These are phyloP conservation scores for Onchidella celtica DNA, from an alignment of 2,888 invertebrate species.

Conservation along the genomic window DNA sequence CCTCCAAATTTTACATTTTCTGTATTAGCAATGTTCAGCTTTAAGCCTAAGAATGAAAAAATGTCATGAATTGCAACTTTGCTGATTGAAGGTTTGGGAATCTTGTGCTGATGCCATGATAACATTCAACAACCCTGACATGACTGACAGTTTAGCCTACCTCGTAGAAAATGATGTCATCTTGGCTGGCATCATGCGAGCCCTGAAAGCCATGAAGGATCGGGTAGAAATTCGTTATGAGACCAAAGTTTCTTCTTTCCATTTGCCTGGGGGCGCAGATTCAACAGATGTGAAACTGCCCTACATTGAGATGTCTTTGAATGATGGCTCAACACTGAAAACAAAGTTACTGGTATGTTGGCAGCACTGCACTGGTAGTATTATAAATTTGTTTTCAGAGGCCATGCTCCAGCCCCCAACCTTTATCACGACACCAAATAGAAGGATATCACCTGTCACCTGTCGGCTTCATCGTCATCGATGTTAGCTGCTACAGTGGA, in stretches of 20 bases:
- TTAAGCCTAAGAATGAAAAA: too few relatives aligned
- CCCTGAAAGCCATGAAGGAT: constrained; percentile 82
- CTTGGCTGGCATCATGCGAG: constrained; percentile 84
- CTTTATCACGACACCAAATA: too few relatives aligned
- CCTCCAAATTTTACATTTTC: too few relatives aligned
- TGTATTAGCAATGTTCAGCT: too few relatives aligned
- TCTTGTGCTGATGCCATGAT: constrained; percentile 93
- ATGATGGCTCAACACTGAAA: constrained; percentile 78
- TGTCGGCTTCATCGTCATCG: too few relatives aligned
- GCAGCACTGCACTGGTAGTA: too few relatives aligned
- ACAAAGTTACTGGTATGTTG: constrained; percentile 80
- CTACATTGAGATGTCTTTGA: constrained; percentile 77
- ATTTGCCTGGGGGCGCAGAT: constrained; percentile 51
- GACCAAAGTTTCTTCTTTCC: constrained; percentile 84
- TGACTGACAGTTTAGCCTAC: constrained; percentile 90
- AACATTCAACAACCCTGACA: constrained; percentile 88
- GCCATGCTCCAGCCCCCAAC: too few relatives aligned
- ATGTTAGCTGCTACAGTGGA: too few relatives aligned
- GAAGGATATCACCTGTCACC: too few relatives aligned
- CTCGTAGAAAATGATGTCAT: constrained; percentile 97
- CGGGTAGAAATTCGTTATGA: constrained; percentile 87
- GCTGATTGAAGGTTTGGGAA: constrained; percentile 99
- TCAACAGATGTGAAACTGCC: constrained; percentile 58
- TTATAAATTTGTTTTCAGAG: too few relatives aligned
- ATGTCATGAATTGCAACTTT: too few relatives aligned